Evolutionary conservation across 2,888 invertebrate species (phyloP).

Genomic region (Tinea pellionella): DNA sequence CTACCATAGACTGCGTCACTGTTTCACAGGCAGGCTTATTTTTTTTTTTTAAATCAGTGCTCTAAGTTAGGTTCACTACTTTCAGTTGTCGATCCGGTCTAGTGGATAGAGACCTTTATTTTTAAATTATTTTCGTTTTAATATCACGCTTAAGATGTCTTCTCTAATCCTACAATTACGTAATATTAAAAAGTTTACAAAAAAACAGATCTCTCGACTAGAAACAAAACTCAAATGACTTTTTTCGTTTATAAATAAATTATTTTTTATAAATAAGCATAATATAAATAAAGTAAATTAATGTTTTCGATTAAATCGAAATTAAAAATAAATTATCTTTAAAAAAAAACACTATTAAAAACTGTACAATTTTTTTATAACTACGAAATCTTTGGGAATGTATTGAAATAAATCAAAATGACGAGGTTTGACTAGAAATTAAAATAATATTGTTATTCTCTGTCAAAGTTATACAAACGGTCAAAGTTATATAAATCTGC

Average conservation of each 20-base stretch:
- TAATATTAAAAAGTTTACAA: conserved; percentile 7
- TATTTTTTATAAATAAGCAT: background rate
- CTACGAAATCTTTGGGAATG: too few species aligned
- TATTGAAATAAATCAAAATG: background rate
- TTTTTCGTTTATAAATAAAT: background rate
- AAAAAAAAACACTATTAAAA: background rate
- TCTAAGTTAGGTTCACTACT: too few species aligned
- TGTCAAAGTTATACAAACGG: background rate
- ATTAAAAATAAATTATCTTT: background rate
- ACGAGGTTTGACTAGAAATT: background rate
- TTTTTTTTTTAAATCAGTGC: too few species aligned
- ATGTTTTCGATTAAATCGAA: background rate
- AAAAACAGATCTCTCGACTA: conserved; percentile 30
- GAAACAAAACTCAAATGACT: conserved; percentile 16
- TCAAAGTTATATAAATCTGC: background rate
- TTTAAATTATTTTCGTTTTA: conserved; percentile 21
- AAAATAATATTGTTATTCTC: background rate
- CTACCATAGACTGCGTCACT: too few species aligned
- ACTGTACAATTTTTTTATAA: too few species aligned
- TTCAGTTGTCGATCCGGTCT: background rate
- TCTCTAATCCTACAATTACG: conserved; percentile 12
- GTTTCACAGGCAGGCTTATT: too few species aligned
- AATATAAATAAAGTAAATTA: background rate
- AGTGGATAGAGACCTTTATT: too few species aligned
- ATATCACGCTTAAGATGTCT: conserved; percentile 51